These are phyloP conservation scores for Urocitellus parryii DNA, from an alignment of 2,113 vertebrate genomes.

Conservation along the genomic window DNA sequence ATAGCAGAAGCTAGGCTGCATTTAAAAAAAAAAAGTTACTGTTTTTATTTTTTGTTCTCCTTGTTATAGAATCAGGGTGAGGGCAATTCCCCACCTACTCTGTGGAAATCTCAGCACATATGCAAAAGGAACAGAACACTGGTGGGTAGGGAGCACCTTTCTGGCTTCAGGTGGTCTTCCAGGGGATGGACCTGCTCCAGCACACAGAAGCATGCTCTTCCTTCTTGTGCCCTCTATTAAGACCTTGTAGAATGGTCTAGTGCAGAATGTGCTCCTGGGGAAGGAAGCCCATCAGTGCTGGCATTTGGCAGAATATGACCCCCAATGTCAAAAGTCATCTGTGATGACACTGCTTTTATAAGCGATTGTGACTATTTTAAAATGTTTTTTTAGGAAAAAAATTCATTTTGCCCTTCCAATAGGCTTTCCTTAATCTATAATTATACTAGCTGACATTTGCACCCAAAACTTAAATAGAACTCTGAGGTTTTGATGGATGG, in stretches of 20 bases:
- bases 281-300: neutral
- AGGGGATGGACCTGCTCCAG: neutral
- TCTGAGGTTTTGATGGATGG: neutral
- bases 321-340: neutral
- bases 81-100: neutral
- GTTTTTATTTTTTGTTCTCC: neutral
- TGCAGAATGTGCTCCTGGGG: neutral
- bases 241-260: neutral
- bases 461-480: neutral
- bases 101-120: neutral
- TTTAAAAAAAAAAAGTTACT: no score
- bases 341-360: neutral
- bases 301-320: neutral
- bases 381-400: neutral
- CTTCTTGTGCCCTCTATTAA: neutral
- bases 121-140: neutral
- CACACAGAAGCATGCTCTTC: neutral
- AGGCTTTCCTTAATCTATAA: neutral
- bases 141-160: neutral
- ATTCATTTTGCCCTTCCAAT: neutral
- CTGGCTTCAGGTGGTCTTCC: neutral
- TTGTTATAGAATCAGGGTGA: neutral
- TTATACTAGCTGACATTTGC: neutral
- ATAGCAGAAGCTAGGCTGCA: neutral
- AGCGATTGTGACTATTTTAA: neutral